These are phyloP conservation scores for Malurus splendens DNA, from an alignment of 2,797 vertebrate genomes.

Conservation along the genomic window DNA sequence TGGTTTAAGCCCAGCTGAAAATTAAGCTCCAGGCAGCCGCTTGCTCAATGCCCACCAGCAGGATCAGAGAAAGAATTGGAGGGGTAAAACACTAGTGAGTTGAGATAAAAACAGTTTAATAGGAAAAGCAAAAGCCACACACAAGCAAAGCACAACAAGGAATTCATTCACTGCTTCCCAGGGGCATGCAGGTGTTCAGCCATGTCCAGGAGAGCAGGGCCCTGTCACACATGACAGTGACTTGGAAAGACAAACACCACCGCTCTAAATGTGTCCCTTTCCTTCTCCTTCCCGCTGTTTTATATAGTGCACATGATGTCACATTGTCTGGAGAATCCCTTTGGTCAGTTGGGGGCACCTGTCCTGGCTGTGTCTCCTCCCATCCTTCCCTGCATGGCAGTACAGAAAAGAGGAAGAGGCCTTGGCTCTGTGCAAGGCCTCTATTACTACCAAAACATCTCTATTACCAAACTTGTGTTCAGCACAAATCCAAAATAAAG, in stretches of 20 bases:
- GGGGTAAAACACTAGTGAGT: background rate
- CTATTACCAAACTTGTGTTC: fast-evolving
- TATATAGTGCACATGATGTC: background rate
- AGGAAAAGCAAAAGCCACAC: background rate
- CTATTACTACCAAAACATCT: background rate
- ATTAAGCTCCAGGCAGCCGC: background rate
- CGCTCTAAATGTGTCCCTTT: background rate
- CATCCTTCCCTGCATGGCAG: fast-evolving
- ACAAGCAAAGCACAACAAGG: background rate
- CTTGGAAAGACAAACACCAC: background rate
- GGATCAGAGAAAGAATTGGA: background rate
- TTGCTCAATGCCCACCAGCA: background rate
- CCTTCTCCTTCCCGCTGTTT: fast-evolving
- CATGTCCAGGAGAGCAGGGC: background rate
- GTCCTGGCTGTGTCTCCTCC: background rate
- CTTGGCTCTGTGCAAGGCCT: background rate
- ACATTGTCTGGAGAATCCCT: background rate
- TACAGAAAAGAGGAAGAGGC: background rate
- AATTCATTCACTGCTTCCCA: background rate
- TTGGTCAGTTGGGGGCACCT: background rate
- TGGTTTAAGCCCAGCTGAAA: background rate
- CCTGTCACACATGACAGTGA: fast-evolving
- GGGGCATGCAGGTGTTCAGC: background rate
- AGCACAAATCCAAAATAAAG: background rate
- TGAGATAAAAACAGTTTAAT: background rate